Evolutionary conservation across 2,888 invertebrate species (phyloP), one percentile per base, ranked within the genome.

Genomic region (Troides aeacus): DNA sequence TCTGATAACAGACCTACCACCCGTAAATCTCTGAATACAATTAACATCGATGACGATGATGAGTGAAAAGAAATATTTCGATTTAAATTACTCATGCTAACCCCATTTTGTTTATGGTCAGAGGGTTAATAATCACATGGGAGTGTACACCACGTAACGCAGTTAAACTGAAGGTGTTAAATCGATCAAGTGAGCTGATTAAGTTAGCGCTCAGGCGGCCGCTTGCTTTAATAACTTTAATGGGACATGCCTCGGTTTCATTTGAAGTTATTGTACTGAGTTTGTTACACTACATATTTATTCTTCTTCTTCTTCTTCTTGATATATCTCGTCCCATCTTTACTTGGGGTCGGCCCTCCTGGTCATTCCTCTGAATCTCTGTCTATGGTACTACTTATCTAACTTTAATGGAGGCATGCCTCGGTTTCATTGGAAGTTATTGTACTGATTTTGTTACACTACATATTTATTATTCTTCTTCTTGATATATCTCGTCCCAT

Each of bases 211-310:
- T 15, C 21, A 23, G 57, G 18, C 57, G 57, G n/a, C 21, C 21
- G 57, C 18, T 57, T n/a, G 21, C 57, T 57, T 57, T 57, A 57
- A 57, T 57, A 57, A 57, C 57, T 57, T 57, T 21, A 57, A 57
- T 57, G 57, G 57, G 21, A 17, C 50, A 15, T 18, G 23, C 57
- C 1, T 21, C 57, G 21, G 57, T 5, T 21, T 8, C 4, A 21
- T 57, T 21, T 21, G 57, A 57, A 1, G n/a, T 21, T 21, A 57
- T 10, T 21, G 57, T 21, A 12, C 5, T 8, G n/a, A 21, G 23
- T 57, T 23, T 57, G 18, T 57, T 53, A 53, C 17, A 17, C 39
- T 39, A 30, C 30, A 2, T 5, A 30, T 30, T 4, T 3, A 30
- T 3, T 30, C 3, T 4, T 30, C 30, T 30, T n/a, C n/a, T n/a